phyloP scores from a whole-genome alignment of 2,797 vertebrate genomes.

The Aratinga solstitialis region DNA sequence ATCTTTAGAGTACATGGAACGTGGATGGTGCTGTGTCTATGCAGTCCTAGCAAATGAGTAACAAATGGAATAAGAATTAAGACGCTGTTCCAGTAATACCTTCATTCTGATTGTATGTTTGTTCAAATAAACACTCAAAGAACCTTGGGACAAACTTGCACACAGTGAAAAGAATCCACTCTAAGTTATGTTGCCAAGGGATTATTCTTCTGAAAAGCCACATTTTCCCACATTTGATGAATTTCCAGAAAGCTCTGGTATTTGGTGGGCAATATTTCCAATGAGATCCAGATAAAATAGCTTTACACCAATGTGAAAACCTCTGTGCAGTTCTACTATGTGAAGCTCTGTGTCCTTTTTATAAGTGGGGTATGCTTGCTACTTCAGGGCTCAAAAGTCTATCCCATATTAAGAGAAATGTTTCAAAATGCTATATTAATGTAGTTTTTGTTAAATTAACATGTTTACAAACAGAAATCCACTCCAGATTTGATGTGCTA shows the following conservation, averaged over 20 bases:
- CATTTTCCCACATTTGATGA: not conserved
- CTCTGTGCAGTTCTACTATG: not conserved
- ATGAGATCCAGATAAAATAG: accelerated
- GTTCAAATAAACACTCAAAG: not conserved
- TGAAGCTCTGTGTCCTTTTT: not conserved
- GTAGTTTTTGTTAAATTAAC: not conserved
- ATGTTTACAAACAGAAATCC: not conserved
- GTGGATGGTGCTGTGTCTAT: not conserved
- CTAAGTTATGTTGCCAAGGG: not conserved
- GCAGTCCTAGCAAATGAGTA: not conserved
- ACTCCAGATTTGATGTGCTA: not conserved
- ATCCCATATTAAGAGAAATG: not conserved
- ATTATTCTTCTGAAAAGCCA: not conserved
- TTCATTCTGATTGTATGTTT: not conserved
- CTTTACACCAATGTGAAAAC: not conserved
- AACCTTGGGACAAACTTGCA: not conserved
- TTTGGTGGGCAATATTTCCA: not conserved
- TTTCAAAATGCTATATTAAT: accelerated
- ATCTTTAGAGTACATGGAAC: not conserved
- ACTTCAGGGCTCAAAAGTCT: not conserved
- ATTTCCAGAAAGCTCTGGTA: not conserved
- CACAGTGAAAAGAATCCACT: not conserved
- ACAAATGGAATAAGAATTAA: not conserved
- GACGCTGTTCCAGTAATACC: not conserved
- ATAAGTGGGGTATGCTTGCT: not conserved